Evolutionary conservation across 2,113 vertebrate genomes (phyloP), one percentile per base, ranked within the genome.

Genomic region (Alligator sinensis): DNA sequence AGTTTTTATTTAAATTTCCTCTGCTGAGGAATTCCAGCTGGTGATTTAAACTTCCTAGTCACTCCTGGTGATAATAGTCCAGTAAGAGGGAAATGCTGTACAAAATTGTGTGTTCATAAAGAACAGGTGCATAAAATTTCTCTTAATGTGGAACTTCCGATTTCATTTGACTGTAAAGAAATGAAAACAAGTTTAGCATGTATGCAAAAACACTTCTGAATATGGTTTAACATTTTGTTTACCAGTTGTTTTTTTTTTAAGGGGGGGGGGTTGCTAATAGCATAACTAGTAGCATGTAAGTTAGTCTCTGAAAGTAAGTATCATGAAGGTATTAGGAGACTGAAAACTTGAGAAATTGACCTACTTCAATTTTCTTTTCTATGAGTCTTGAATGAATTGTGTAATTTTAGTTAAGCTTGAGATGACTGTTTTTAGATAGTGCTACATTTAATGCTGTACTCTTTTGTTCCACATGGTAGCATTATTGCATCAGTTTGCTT

Each of bases 321-420:
- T 84, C 85, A n/a, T 66, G 30, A 84, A 22, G 76, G n/a, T 91
- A 64, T 57, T 68, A 54, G 75, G 74, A 85, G 86, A 38, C 82
- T 86, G 89, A 77, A 79, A 61, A 91, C 80, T 77, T 61, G 82
- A 92, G 86, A 21, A 84, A 93, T 76, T 90, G 94, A 94, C 78
- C 91, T 86, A 89, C 80, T 95, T 96, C 66, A 87, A 68, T 95
- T 15, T 68, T 21, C n/a, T 92, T 84, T 21, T 82, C 89, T 89
- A 25, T 34, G 30, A 30, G 87, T 81, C 76, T 81, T 94, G 88
- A 79, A 13, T 18, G 70, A 30, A 2, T 85, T 88, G 68, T 80
- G 77, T 92, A 89, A 94, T 70, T 87, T 92, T 87, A 19, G 74
- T 54, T 86, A 86, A 96, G 90, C 88, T 77, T 77, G 27, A 60